Evolutionary conservation across 1,140 invertebrate species (phyloP).

Genomic region (Pseudomyrmex sp.): DNA sequence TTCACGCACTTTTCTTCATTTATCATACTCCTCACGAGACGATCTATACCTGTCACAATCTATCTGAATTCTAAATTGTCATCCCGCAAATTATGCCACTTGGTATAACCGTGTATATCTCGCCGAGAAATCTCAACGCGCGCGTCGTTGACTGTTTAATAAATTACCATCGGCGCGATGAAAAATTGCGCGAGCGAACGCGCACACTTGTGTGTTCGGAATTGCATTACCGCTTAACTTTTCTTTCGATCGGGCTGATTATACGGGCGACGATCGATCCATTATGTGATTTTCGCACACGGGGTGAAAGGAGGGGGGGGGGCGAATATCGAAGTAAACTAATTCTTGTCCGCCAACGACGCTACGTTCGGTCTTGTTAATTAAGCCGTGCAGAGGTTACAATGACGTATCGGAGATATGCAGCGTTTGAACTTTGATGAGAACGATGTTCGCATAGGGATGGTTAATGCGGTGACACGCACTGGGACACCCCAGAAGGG

Average conservation of each 20-base stretch:
- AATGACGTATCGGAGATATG: constrained; percentile 79
- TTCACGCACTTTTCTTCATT: too few species aligned
- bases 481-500: constrained; percentile 81
- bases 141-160: neutral
- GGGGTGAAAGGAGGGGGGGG: neutral
- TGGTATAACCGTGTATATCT: neutral
- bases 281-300: constrained; percentile 25
- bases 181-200: neutral
- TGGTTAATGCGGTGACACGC: constrained; percentile 81
- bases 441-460: constrained; percentile 77
- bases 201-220: neutral
- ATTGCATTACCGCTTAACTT: neutral
- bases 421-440: constrained; percentile 80
- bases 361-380: constrained; percentile 73
- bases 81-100: constrained; percentile 1
- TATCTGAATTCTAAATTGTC: too few species aligned
- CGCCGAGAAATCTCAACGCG: neutral
- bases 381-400: constrained; percentile 76
- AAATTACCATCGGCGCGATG: constrained; percentile 3
- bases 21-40: too few species aligned
- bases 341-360: constrained; percentile 39
- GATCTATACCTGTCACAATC: too few species aligned
- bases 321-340: constrained; percentile 36
- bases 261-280: neutral
- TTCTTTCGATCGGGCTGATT: neutral